A percentile compares a stretch with the other conserved stretches of the same genome.
phyloP scores from a whole-genome alignment of 2,888 invertebrate genomes.

The Adineta ricciae region DNA sequence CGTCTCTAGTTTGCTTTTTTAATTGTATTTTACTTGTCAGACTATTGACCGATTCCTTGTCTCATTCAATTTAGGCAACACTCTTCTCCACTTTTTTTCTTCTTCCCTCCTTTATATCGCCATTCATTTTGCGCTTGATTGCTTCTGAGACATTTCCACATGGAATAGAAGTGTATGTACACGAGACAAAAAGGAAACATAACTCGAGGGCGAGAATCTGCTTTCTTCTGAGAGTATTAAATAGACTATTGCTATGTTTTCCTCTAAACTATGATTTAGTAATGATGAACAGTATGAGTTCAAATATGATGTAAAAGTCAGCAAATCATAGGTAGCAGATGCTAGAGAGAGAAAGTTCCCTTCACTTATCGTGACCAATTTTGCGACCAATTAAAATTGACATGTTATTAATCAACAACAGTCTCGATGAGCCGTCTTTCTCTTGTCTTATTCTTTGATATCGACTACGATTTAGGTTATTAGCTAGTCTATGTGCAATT shows the following conservation, averaged over 20 bases:
- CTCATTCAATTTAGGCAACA: not conserved
- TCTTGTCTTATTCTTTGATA: not conserved
- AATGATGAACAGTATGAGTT: not conserved
- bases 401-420: constrained; percentile 13
- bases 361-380: not conserved
- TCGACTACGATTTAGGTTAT: not conserved
- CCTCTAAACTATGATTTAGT: not conserved
- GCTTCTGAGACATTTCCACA: not conserved
- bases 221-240: not conserved
- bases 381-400: not conserved
- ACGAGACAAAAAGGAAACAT: not conserved
- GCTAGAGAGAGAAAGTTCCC: not conserved
- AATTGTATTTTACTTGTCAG: constrained; percentile 4
- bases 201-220: not conserved
- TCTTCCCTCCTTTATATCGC: not conserved
- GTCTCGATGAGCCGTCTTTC: not conserved
- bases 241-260: not conserved
- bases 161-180: not conserved
- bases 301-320: not conserved
- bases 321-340: not conserved
- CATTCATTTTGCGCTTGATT: not conserved
- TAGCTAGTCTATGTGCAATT: not conserved
- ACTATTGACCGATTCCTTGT: not conserved
- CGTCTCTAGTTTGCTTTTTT: not conserved
- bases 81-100: not conserved